A percentile compares a stretch with the other conserved stretches of the same genome.
Evolutionary conservation across 2,888 invertebrate species (phyloP).

Genomic region (Lucinisca nassula): DNA sequence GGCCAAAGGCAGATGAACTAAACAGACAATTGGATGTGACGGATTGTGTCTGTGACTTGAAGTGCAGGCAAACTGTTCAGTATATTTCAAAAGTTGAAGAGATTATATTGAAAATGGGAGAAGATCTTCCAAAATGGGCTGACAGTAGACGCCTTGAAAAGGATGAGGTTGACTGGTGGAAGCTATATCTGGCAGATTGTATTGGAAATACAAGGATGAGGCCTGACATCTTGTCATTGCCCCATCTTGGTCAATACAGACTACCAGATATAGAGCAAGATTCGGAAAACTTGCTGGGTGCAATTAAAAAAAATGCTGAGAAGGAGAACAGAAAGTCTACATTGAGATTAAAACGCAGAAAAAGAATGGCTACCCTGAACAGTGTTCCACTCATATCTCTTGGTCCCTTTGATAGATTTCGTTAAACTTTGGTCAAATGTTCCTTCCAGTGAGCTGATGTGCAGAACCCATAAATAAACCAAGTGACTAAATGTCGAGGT

Average conservation of each 20-base stretch:
- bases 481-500: too few relatives aligned
- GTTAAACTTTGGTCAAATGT: too few relatives aligned
- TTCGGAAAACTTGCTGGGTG: neutral
- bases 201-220: neutral
- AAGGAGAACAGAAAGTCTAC: neutral
- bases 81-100: neutral
- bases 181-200: neutral
- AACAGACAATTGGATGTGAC: neutral
- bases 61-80: neutral
- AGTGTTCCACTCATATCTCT: too few relatives aligned
- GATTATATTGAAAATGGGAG: neutral
- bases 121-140: neutral
- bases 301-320: neutral
- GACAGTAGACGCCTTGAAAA: neutral
- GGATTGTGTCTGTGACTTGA: neutral
- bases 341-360: neutral
- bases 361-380: too few relatives aligned
- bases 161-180: neutral
- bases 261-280: neutral
- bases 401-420: too few relatives aligned
- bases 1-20: neutral
- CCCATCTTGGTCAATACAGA: neutral
- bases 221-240: neutral
- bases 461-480: too few relatives aligned
- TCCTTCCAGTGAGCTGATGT: too few relatives aligned